Evolutionary conservation across 2,797 vertebrate genomes (phyloP), one percentile per base, ranked within the genome.

Genomic region (Chrosomus eos): DNA sequence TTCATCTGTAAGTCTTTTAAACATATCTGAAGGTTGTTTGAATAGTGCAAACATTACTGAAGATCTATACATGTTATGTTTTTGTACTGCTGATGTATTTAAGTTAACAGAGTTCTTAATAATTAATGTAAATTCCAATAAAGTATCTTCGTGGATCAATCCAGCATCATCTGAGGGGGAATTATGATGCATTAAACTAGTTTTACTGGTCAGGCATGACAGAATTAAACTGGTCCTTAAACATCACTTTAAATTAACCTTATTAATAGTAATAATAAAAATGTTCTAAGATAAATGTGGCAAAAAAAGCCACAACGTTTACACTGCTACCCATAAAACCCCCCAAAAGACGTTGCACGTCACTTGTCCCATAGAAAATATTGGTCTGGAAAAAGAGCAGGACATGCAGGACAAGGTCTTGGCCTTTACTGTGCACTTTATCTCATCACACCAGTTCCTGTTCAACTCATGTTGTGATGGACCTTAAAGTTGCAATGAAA

Each of bases 391-490:
- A 82, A 68, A n/a, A n/a, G n/a, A n/a, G n/a, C n/a, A n/a, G n/a
- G 26, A 62, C 10, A 28, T 64, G 33, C 48, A 18, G 51, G 58
- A 26, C n/a, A n/a, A 28, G 28, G n/a, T 28, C 1, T n/a, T 5
- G 72, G 13, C 3, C 31, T 53, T 77, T 66, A 77, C 58, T 48
- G 18, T 38, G 58, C 66, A 40, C 45, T 76, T 71, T 82, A 83
- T 80, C 80, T 75, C 36, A 71, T 26, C 68, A 40, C 55, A 73
- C 55, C 64, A 75, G 72, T 82, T 81, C 73, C 78, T 81, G 83
- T 85, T 78, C 60, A 48, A 13, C 74, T 86, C 19, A 64, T 80
- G 23, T 76, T 75, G 73, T 38, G 55, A 51, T 6, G 70, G 43
- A 43, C 43, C 43, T 79, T 13, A 43, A 43, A 43, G 43, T 43